phyloP scores from a whole-genome alignment of 2,888 invertebrate genomes.

The Tanaodytes sp. region DNA sequence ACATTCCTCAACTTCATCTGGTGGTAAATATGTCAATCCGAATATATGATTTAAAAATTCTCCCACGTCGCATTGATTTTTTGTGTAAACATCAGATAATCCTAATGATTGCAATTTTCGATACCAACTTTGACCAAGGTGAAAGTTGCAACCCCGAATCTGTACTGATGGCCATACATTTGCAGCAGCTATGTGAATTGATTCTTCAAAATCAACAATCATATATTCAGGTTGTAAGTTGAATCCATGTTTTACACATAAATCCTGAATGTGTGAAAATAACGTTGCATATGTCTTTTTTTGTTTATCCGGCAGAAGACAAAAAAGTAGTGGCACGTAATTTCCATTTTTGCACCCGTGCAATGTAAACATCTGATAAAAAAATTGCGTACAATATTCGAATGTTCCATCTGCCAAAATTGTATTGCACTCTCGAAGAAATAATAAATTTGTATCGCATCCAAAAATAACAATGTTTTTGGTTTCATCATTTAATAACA shows the following conservation, averaged over 20 bases:
- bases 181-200: constrained; percentile 5
- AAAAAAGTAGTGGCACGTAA: constrained; percentile 8
- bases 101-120: constrained; percentile 9
- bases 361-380: constrained; percentile 17
- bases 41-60: constrained; percentile 18
- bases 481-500: no score
- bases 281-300: neutral
- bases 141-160: constrained; percentile 12
- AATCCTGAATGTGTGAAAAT: neutral
- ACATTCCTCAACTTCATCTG: constrained; percentile 7
- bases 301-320: constrained; percentile 11
- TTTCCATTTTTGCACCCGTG: constrained; percentile 14
- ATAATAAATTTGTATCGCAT: constrained; percentile 2
- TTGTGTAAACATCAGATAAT: neutral
- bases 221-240: neutral
- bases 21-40: constrained; percentile 15
- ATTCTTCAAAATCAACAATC: constrained; percentile 15
- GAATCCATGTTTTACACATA: no score
- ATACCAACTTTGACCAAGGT: constrained; percentile 17
- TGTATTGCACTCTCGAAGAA: neutral
- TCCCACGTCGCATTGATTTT: constrained; percentile 3
- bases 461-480: constrained; percentile 16
- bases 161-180: neutral
- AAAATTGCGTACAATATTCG: constrained; percentile 18
- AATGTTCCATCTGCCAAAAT: constrained; percentile 18